phyloP scores from a whole-genome alignment of 2,113 vertebrate genomes.

The Bucco capensis region DNA sequence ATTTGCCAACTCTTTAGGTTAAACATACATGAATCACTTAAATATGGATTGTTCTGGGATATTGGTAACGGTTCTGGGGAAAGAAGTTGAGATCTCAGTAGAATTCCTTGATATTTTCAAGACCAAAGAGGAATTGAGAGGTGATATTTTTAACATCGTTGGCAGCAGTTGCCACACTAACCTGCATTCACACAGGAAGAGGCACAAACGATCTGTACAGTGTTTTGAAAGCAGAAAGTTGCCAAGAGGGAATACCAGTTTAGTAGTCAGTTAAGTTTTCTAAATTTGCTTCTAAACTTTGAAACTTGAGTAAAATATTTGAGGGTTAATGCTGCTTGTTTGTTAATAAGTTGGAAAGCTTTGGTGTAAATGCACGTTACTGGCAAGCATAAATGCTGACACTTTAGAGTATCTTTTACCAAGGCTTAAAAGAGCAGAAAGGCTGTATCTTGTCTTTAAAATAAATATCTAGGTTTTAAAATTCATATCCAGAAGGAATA shows the following conservation, averaged over 20 bases:
- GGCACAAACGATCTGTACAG: fast-evolving
- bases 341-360: background rate
- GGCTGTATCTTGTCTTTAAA: slow-evolving; percentile 22
- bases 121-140: background rate
- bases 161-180: background rate
- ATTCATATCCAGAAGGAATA: slow-evolving; percentile 22
- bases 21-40: background rate
- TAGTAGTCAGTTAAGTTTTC: background rate
- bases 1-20: background rate
- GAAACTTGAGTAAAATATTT: background rate
- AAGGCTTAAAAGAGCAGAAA: slow-evolving; percentile 12
- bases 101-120: background rate
- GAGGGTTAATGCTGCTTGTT: background rate
- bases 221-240: background rate
- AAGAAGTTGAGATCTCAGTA: background rate
- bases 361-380: background rate
- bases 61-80: background rate
- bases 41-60: background rate
- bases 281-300: background rate
- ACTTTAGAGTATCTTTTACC: background rate
- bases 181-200: background rate
- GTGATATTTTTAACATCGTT: background rate
- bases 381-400: background rate
- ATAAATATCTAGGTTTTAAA: background rate
- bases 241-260: background rate